Percentiles rank a stretch among this genome's conserved stretches.
Conservation (phyloP, 2,797 vertebrate species). For the Octomys mimax region DNA sequence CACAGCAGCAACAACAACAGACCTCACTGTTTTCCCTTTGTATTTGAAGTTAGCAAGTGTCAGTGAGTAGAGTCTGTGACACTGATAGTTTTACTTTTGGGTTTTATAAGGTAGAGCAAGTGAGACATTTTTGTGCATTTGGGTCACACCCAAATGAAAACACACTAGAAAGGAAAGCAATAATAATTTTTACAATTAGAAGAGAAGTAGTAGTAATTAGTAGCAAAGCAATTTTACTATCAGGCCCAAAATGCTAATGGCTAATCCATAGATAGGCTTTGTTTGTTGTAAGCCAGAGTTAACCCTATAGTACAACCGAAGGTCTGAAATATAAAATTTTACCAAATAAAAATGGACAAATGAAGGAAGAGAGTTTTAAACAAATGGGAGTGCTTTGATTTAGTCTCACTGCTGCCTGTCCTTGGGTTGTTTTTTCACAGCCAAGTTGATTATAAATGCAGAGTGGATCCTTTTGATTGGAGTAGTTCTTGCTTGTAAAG, state of each 20-base stretch:
- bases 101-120: background rate
- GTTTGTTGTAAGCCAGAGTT: background rate
- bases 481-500: background rate
- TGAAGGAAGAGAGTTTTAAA: background rate
- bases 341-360: background rate
- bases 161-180: background rate
- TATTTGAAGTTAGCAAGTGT: background rate
- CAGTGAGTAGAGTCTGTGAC: background rate
- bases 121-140: slow-evolving; percentile 31
- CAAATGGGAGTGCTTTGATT: background rate
- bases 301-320: background rate
- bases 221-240: slow-evolving; percentile 14
- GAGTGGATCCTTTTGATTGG: background rate
- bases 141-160: background rate
- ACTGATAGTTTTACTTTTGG: background rate
- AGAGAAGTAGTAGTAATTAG: background rate
- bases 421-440: background rate
- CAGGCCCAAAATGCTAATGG: background rate
- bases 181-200: background rate
- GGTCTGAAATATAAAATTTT: background rate
- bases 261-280: background rate
- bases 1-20: background rate
- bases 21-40: rapidly evolving
- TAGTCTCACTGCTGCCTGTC: background rate
- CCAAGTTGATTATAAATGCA: background rate